Conservation (phyloP, 92 coral and sea anemone species). For the Diadumene lineata region DNA sequence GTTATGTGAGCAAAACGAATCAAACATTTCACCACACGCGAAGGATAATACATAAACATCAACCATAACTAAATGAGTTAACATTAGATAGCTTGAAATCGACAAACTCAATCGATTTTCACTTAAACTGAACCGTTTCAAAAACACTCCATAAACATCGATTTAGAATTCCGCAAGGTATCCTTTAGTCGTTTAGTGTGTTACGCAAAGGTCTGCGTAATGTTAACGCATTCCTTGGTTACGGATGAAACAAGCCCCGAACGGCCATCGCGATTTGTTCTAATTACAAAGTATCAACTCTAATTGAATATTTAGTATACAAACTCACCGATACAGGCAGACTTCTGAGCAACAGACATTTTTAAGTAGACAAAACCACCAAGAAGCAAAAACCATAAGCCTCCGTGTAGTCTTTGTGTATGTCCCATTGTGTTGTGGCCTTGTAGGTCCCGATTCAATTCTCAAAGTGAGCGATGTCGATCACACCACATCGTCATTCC, state of each 20-base stretch:
- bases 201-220: slow-evolving; percentile 1
- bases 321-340: slow-evolving; percentile 26
- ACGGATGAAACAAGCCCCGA: slow-evolving; percentile 15
- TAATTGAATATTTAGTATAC: not conserved
- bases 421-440: slow-evolving; percentile 27
- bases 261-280: slow-evolving; percentile 2
- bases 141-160: not conserved
- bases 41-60: slow-evolving; percentile 20
- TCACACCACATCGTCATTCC: slow-evolving; percentile 4
- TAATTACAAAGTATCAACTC: not conserved
- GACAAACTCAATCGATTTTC: slow-evolving; percentile 25
- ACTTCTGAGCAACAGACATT: slow-evolving; percentile 16
- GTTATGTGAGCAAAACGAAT: not conserved
- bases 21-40: slow-evolving; percentile 39
- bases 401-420: slow-evolving; percentile 11
- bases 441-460: slow-evolving; percentile 1
- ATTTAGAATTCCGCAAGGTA: slow-evolving; percentile 27
- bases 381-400: slow-evolving; percentile 17
- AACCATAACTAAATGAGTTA: slow-evolving; percentile 6
- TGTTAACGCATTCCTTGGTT: slow-evolving; percentile 28
- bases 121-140: slow-evolving; percentile 10
- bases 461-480: not conserved
- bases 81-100: slow-evolving; percentile 20
- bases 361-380: slow-evolving; percentile 14
- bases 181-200: not conserved